Conservation (phyloP, 2,888 invertebrate genomes). For the Pyrrhopygopsis socrates region DNA sequence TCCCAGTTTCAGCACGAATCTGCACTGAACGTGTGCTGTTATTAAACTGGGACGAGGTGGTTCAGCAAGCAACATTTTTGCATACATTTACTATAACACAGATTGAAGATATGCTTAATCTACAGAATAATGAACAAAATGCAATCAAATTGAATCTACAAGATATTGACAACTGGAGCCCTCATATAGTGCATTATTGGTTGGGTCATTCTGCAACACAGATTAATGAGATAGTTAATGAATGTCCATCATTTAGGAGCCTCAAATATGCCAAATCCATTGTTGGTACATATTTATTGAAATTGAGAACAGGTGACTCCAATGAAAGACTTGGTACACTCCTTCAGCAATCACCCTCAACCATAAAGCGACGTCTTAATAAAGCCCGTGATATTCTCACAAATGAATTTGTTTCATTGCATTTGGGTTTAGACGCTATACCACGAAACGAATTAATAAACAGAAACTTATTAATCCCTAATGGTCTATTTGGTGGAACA, state of each 20-base stretch:
- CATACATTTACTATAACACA: not conserved
- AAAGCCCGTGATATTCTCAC: not conserved
- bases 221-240: not conserved
- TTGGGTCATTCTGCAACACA: not conserved
- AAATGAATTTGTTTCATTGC: not conserved
- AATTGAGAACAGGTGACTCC: not conserved
- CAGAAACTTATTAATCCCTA: not conserved
- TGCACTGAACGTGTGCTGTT: not conserved
- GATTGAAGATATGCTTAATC: constrained; percentile 5
- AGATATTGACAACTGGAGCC: not conserved
- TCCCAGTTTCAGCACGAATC: constrained; percentile 3
- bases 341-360: not conserved
- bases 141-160: not conserved
- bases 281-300: not conserved
- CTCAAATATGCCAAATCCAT: not conserved
- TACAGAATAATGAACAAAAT: not conserved
- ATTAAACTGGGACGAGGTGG: not conserved
- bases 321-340: too few species aligned
- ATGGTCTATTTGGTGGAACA: not conserved
- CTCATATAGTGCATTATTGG: not conserved
- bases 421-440: not conserved
- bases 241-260: not conserved
- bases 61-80: not conserved
- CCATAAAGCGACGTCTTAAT: not conserved
- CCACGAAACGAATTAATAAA: not conserved